Conservation (phyloP, 2,888 invertebrate species). For the Aleiodes alternator region DNA sequence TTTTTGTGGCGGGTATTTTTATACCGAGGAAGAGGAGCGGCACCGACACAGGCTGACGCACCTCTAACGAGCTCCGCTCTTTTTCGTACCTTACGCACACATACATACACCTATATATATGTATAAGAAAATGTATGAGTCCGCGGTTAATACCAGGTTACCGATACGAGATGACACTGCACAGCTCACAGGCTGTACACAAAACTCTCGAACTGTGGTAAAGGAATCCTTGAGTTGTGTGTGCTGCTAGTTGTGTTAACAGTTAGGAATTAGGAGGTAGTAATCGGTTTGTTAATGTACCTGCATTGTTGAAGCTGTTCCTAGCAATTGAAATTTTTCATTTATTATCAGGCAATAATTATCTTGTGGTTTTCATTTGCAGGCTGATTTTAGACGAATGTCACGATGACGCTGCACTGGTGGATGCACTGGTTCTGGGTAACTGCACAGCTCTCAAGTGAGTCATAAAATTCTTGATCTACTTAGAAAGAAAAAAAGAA, state of each 20-base stretch:
- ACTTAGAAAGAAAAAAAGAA: no score
- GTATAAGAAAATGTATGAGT: not conserved
- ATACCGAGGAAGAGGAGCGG: constrained; percentile 46
- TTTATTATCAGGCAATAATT: not conserved
- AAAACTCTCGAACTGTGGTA: constrained; percentile 6
- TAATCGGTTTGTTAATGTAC: constrained; percentile 28
- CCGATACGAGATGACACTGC: constrained; percentile 34
- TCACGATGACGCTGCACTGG: constrained; percentile 89
- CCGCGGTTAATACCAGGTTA: not conserved
- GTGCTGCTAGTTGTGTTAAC: not conserved
- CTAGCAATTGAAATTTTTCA: no score
- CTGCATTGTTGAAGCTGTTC: not conserved
- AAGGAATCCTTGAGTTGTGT: constrained; percentile 27
- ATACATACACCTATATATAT: not conserved
- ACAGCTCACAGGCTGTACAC: constrained; percentile 21
- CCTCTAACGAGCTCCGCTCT: constrained; percentile 31
- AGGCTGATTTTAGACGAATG: constrained; percentile 65
- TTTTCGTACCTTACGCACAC: not conserved
- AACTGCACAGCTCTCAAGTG: constrained; percentile 77
- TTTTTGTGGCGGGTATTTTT: constrained; percentile 33
- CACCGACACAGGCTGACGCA: constrained; percentile 42
- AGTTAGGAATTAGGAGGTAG: not conserved
- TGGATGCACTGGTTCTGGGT: constrained; percentile 95
- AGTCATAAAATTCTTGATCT: constrained; percentile 53
- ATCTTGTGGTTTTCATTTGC: constrained; percentile 49